Evolutionary conservation across 2,113 vertebrate genomes (phyloP), one percentile per base, ranked within the genome.

Genomic region (Pangasianodon gigas): DNA sequence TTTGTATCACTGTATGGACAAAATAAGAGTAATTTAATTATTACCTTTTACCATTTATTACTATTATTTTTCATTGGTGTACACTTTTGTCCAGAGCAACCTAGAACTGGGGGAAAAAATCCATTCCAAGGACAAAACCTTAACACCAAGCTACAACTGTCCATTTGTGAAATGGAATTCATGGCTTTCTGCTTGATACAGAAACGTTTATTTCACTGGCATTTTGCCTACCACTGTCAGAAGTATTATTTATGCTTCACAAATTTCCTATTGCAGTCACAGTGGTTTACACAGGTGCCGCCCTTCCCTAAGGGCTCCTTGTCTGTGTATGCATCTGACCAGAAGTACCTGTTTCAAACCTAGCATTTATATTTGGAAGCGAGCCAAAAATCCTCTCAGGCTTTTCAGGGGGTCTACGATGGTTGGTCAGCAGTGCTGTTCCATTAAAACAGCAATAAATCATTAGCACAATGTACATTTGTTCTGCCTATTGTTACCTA

Each of bases 361-460:
- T 19, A 29, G 29, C 56, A 58, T 80, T 91, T 71, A 86, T 75
- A 69, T 80, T 44, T 91, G 87, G 77, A 82, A n/a, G 29, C 0
- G 1, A 69, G 44, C 87, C 90, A 91, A 71, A 88, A 88, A 86
- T 19, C 75, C 90, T 86, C 87, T 88, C 67, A 88, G 83, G 79
- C 74, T 37, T 54, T 88, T 77, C 69, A 80, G 19, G 84, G 74
- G 9, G 41, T 51, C 75, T 29, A 58, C 5, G 5, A 62, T 81
- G 48, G 32, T 18, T 88, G 62, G 24, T 41, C 51, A 48, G 37
- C 29, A 58, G 51, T 60, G 9, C 51, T 69, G n/a, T 51, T 65
- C 52, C 74, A 52, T 41, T 71, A 44, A 46, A 84, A 52, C 65
- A 77, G 69, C 48, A 58, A 60, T 85, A 85, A 89, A 89, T 85